Evolutionary conservation across 2,113 vertebrate species (phyloP).

Genomic region (Empidonax traillii): DNA sequence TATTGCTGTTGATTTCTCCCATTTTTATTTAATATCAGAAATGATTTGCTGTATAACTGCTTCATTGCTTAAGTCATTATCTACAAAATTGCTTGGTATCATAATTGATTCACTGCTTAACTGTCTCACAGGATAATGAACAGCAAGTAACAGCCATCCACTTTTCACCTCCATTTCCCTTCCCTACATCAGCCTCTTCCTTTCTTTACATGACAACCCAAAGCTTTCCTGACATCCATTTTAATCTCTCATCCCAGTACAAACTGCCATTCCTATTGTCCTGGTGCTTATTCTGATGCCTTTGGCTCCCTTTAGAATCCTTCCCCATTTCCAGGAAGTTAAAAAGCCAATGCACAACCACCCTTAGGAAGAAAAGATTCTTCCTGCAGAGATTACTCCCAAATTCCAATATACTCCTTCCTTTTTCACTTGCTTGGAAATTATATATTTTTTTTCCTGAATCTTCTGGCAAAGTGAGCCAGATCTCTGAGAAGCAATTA

Average conservation of each 20-base stretch:
- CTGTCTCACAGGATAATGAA: conserved; percentile 8
- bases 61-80: conserved; percentile 60
- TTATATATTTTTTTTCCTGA: background rate
- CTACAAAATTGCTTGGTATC: conserved; percentile 24
- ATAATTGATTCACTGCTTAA: conserved; percentile 43
- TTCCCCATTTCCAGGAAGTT: background rate
- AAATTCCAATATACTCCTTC: background rate
- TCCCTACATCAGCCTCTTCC: background rate
- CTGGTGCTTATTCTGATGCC: background rate
- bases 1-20: conserved; percentile 52
- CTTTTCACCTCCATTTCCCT: background rate
- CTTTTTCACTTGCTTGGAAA: background rate
- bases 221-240: background rate
- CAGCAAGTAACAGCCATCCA: background rate
- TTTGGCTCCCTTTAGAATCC: background rate
- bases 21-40: conserved; percentile 61
- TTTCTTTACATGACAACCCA: background rate
- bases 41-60: conserved; percentile 25
- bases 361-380: background rate
- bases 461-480: background rate
- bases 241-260: background rate
- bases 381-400: background rate
- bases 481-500: background rate
- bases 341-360: background rate
- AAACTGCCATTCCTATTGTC: background rate